Evolutionary conservation across 2,888 invertebrate genomes (phyloP).

Genomic region (Cerastoderma edule): DNA sequence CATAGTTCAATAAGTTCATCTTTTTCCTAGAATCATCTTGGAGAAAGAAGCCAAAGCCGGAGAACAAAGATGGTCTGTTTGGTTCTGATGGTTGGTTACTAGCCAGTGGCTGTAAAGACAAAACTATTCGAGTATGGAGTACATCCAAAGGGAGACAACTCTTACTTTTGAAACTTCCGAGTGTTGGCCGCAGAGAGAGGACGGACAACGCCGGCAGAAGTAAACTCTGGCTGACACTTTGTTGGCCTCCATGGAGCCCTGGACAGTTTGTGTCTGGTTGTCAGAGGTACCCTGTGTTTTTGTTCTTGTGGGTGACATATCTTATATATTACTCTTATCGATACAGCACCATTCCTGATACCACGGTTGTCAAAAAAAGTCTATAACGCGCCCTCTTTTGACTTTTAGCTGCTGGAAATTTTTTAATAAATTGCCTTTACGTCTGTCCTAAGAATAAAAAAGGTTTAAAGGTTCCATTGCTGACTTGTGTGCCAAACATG

Average conservation of each 20-base stretch:
- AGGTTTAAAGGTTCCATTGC: too few relatives aligned
- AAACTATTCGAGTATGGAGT: conserved; percentile 84
- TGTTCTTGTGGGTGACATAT: too few relatives aligned
- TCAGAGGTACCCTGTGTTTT: too few relatives aligned
- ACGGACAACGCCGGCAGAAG: conserved; percentile 66
- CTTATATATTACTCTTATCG: too few relatives aligned
- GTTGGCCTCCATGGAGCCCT: conserved; percentile 85
- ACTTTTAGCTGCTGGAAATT: too few relatives aligned
- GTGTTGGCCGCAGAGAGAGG: conserved; percentile 56
- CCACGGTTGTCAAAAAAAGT: too few relatives aligned
- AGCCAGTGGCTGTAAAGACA: conserved; percentile 89
- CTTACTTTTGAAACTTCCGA: conserved; percentile 68
- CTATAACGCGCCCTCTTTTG: too few relatives aligned
- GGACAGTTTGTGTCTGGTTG: conserved; percentile 73
- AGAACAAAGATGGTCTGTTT: conserved; percentile 54
- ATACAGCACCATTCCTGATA: too few relatives aligned
- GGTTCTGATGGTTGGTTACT: conserved; percentile 85
- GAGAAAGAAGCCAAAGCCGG: conserved; percentile 39
- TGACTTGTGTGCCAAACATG: too few relatives aligned
- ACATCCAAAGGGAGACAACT: conserved; percentile 72
- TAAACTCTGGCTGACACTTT: conserved; percentile 77
- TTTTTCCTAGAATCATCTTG: conserved; percentile 46
- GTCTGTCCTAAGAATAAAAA: too few relatives aligned
- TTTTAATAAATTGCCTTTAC: too few relatives aligned
- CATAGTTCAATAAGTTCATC: too few relatives aligned